These are phyloP conservation scores for Cheirogaleus medius DNA, from an alignment of 2,113 vertebrate species.

Conservation along the genomic window DNA sequence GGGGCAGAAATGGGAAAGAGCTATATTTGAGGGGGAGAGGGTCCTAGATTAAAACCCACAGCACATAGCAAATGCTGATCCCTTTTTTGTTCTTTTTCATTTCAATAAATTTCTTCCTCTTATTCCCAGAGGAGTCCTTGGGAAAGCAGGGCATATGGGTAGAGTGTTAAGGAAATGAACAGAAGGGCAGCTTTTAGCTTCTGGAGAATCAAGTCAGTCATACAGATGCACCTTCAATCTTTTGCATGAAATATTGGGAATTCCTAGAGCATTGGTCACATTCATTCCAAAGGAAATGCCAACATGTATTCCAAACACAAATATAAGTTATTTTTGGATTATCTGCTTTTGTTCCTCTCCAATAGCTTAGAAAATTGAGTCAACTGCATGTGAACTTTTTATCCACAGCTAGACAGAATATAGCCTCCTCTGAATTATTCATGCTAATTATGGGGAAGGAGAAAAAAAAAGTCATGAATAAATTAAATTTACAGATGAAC, in stretches of 20 bases:
- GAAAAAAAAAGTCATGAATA: conserved; percentile 54
- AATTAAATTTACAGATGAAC: conserved; percentile 58
- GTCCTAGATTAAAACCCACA: background rate
- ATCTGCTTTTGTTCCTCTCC: conserved; percentile 69
- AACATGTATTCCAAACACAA: conserved; percentile 38
- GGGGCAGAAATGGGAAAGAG: background rate
- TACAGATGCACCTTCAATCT: background rate
- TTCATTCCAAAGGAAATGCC: background rate
- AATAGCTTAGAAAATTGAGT: conserved; percentile 64
- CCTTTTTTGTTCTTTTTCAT: background rate
- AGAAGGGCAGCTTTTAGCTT: background rate
- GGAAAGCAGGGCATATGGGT: background rate
- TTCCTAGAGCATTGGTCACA: background rate
- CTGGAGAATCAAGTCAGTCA: background rate
- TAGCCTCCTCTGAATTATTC: conserved; percentile 61
- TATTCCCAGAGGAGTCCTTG: background rate
- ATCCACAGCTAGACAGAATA: conserved; percentile 29
- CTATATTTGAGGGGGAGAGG: background rate
- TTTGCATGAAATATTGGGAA: background rate
- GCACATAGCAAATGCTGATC: background rate
- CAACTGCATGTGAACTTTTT: conserved; percentile 44
- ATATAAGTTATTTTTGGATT: conserved; percentile 49
- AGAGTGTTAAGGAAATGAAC: background rate
- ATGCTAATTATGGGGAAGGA: conserved; percentile 52
- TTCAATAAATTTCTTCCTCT: background rate